phyloP scores from a whole-genome alignment of 2,113 vertebrate species.

The Cheirogaleus medius region DNA sequence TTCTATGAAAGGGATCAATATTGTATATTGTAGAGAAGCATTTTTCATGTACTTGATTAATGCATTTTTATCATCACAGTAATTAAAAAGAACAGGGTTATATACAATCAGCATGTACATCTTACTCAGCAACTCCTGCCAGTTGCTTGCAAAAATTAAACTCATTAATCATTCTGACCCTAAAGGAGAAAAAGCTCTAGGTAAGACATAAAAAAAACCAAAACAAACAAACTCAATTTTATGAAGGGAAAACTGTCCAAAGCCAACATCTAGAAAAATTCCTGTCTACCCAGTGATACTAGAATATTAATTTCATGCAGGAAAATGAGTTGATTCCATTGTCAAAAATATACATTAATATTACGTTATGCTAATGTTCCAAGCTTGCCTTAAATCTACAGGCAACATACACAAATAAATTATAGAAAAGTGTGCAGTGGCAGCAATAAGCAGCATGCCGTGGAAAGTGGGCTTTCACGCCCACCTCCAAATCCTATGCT shows the following conservation, averaged over 20 bases:
- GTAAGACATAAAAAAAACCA: slow-evolving; percentile 46
- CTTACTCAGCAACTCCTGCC: slow-evolving; percentile 86
- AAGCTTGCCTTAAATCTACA: background rate
- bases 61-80: slow-evolving; percentile 79
- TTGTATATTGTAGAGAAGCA: slow-evolving; percentile 34
- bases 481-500: background rate
- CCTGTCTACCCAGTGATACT: background rate
- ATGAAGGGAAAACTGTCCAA: slow-evolving; percentile 30
- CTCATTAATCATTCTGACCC: slow-evolving; percentile 85
- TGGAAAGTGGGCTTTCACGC: background rate
- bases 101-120: slow-evolving; percentile 79
- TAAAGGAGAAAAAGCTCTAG: slow-evolving; percentile 70
- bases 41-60: slow-evolving; percentile 79
- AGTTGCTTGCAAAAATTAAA: slow-evolving; percentile 86
- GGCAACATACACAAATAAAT: background rate
- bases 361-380: background rate
- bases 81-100: slow-evolving; percentile 84
- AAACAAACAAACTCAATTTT: slow-evolving; percentile 58
- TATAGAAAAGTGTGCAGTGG: background rate
- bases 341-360: slow-evolving; percentile 58
- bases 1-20: slow-evolving; percentile 75
- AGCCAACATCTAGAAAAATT: slow-evolving; percentile 61
- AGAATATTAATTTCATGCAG: slow-evolving; percentile 45
- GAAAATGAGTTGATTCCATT: background rate
- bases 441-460: fast-evolving